Percentiles rank a stretch among this genome's conserved stretches.
Conservation (phyloP, 2,888 invertebrate species). For the Microplitis manilae region DNA sequence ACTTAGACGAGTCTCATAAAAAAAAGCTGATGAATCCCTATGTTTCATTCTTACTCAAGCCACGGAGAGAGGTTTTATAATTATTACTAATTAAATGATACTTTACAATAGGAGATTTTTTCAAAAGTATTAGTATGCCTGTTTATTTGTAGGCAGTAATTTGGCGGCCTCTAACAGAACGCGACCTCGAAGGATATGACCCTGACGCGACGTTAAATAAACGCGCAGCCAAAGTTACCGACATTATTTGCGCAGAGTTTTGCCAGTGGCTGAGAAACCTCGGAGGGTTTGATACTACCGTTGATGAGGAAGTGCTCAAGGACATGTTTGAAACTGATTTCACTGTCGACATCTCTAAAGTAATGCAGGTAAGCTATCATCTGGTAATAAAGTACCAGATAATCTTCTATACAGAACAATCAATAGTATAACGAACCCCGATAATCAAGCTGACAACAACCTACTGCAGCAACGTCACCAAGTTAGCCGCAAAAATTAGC, state of each 20-base stretch:
- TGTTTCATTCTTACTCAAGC: constrained; percentile 61
- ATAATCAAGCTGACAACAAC: too few relatives aligned
- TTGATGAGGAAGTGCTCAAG: constrained; percentile 74
- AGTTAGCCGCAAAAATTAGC: too few relatives aligned
- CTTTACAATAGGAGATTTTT: not conserved
- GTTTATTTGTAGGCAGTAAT: constrained; percentile 56
- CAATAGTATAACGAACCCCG: too few relatives aligned
- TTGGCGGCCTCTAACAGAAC: constrained; percentile 61
- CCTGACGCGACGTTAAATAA: constrained; percentile 64
- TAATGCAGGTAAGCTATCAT: constrained; percentile 58
- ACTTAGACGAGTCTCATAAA: not conserved
- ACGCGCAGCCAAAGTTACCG: constrained; percentile 60
- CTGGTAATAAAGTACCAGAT: too few relatives aligned
- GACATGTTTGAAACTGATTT: constrained; percentile 75
- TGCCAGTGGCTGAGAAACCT: constrained; percentile 74
- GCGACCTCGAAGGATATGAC: constrained; percentile 64
- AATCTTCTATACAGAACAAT: too few relatives aligned
- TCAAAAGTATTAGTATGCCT: not conserved
- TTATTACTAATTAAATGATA: not conserved
- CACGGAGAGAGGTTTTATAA: constrained; percentile 60
- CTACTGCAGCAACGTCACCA: too few relatives aligned
- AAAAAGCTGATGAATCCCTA: constrained; percentile 57
- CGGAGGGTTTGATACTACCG: constrained; percentile 73
- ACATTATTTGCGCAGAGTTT: constrained; percentile 74
- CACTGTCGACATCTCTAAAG: constrained; percentile 62